Conservation (phyloP, 2,888 invertebrate genomes). For the Drosophila hamatofila region DNA sequence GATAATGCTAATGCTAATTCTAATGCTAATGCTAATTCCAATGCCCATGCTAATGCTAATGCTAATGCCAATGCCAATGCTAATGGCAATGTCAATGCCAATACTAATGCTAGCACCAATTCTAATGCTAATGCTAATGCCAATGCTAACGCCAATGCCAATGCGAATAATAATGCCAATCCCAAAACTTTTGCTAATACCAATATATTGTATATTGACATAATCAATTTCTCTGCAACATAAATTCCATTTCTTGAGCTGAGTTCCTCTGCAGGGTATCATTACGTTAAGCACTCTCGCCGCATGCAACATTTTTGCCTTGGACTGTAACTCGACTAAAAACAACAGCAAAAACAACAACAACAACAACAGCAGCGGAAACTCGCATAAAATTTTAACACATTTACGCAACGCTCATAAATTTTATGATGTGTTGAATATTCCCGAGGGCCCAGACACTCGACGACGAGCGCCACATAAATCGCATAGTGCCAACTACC, state of each 20-base stretch:
- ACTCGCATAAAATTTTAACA: conserved; percentile 54
- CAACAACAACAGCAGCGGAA: conserved; percentile 10
- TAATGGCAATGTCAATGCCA: not conserved
- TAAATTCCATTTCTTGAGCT: not conserved
- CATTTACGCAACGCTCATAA: conserved; percentile 65
- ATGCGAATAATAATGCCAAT: not conserved
- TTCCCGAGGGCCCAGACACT: conserved; percentile 34
- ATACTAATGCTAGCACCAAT: not conserved
- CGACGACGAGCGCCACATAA: conserved; percentile 40
- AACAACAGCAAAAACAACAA: conserved; percentile 16
- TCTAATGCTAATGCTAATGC: not conserved
- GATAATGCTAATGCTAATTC: not conserved
- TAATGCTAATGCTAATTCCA: not conserved
- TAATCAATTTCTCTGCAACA: not conserved
- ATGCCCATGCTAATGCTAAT: not conserved
- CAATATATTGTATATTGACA: not conserved
- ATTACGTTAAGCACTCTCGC: not conserved
- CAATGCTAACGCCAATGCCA: not conserved
- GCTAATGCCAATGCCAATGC: not conserved
- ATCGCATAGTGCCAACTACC: conserved; percentile 43
- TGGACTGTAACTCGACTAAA: conserved; percentile 5
- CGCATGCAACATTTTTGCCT: not conserved
- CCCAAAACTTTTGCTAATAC: not conserved
- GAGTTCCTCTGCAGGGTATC: not conserved
- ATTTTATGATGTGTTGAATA: conserved; percentile 61